phyloP scores from a whole-genome alignment of 2,888 invertebrate genomes.

The Petrolisthes cinctipes region DNA sequence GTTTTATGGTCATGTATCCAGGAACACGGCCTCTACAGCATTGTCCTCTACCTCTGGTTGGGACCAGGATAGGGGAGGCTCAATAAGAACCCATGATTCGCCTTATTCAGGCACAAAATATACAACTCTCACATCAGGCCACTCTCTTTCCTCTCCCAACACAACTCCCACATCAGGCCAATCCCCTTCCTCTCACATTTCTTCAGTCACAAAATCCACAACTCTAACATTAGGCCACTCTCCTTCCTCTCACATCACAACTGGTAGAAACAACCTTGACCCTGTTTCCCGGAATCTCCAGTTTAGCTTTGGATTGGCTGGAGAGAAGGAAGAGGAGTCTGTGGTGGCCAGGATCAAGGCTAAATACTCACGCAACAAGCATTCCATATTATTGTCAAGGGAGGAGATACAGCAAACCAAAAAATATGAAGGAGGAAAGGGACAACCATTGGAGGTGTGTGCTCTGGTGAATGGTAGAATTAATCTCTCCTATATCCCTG shows the following conservation, averaged over 20 bases:
- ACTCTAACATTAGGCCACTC: neutral
- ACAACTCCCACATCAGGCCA: neutral
- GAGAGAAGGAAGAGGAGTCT: neutral
- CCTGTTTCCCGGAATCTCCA: neutral
- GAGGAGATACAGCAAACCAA: conserved; percentile 17
- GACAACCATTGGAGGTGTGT: neutral
- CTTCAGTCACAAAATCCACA: no score
- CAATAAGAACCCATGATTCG: no score
- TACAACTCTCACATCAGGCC: no score
- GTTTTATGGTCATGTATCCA: no score
- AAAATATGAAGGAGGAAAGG: neutral
- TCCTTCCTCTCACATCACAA: neutral
- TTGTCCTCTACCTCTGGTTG: neutral
- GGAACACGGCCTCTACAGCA: no score
- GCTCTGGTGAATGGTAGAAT: conserved; percentile 38
- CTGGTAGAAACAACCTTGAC: neutral
- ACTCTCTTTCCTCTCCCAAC: neutral
- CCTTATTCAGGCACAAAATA: no score
- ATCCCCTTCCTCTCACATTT: neutral
- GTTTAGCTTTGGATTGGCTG: neutral
- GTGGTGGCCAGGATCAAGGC: conserved; percentile 37
- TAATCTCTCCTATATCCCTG: conserved; percentile 31
- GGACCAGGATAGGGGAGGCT: neutral
- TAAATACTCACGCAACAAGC: conserved; percentile 28
- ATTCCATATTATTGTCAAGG: conserved; percentile 31